A percentile compares a stretch with the other conserved stretches of the same genome.
Evolutionary conservation across 2,113 vertebrate genomes (phyloP).

Genomic region (Muscicapa adusta): DNA sequence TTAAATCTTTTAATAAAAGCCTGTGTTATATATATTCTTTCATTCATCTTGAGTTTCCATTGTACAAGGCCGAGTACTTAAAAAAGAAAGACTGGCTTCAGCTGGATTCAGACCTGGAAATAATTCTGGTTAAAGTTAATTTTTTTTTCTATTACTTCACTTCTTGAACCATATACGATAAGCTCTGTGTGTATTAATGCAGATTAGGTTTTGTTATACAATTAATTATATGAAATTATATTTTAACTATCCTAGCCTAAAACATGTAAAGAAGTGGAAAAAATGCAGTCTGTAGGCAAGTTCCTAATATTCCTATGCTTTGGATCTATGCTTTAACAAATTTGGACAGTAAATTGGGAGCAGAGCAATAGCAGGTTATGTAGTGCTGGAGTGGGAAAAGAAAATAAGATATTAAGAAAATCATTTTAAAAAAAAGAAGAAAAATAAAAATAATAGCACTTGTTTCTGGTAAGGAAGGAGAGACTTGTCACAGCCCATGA

Average conservation of each 20-base stretch:
- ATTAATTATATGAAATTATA: background rate
- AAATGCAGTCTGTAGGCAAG: background rate
- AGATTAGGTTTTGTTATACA: background rate
- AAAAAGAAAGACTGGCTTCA: background rate
- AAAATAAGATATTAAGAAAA: background rate
- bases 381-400: background rate
- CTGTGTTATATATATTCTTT: background rate
- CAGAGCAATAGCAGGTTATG: background rate
- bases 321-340: background rate
- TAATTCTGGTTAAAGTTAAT: background rate
- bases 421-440: background rate
- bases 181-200: background rate
- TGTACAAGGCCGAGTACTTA: background rate
- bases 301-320: background rate
- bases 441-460: background rate
- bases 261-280: background rate
- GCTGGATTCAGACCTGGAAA: background rate
- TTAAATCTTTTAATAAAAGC: constrained; percentile 2
- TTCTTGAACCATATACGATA: background rate
- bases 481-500: background rate
- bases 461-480: background rate
- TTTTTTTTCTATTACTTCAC: background rate
- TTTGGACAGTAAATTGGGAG: background rate
- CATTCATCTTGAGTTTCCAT: background rate
- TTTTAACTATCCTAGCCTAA: background rate